Evolutionary conservation across 2,113 vertebrate genomes (phyloP).

Genomic region (Spermophilus dauricus): DNA sequence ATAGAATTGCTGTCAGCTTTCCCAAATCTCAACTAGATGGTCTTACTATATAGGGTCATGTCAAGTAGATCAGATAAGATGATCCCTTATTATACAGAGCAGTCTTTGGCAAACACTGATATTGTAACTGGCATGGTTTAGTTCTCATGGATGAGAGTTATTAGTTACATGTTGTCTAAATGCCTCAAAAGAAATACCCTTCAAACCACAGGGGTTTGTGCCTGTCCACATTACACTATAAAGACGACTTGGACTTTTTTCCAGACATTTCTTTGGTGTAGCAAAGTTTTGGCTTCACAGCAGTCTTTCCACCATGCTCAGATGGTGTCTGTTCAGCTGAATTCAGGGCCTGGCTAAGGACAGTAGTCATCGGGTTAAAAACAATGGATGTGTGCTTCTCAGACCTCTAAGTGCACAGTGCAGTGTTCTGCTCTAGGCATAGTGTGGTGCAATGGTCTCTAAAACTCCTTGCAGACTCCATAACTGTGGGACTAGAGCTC

Average conservation of each 20-base stretch:
- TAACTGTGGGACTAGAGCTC: not conserved
- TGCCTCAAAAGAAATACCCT: not conserved
- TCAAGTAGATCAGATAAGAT: not conserved
- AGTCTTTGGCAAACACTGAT: not conserved
- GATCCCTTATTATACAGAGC: not conserved
- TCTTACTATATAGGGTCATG: not conserved
- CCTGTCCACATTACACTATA: not conserved
- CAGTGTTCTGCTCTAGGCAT: not conserved
- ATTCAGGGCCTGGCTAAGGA: not conserved
- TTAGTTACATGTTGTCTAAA: not conserved
- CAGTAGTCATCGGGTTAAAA: too few relatives aligned
- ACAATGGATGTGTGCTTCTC: not conserved
- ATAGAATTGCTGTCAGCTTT: not conserved
- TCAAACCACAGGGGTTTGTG: not conserved
- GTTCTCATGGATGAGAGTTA: not conserved
- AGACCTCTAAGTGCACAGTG: not conserved
- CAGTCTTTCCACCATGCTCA: not conserved
- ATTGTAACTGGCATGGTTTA: not conserved
- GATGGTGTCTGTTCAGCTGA: not conserved
- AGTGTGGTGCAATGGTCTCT: not conserved
- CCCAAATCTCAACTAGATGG: not conserved
- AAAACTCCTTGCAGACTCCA: not conserved
- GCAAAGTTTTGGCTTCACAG: not conserved
- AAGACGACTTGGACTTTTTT: not conserved
- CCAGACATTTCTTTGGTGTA: not conserved